A percentile compares a stretch with the other conserved stretches of the same genome.
Evolutionary conservation across 2,888 invertebrate genomes (phyloP).

Genomic region (Physocephala rufipes): DNA sequence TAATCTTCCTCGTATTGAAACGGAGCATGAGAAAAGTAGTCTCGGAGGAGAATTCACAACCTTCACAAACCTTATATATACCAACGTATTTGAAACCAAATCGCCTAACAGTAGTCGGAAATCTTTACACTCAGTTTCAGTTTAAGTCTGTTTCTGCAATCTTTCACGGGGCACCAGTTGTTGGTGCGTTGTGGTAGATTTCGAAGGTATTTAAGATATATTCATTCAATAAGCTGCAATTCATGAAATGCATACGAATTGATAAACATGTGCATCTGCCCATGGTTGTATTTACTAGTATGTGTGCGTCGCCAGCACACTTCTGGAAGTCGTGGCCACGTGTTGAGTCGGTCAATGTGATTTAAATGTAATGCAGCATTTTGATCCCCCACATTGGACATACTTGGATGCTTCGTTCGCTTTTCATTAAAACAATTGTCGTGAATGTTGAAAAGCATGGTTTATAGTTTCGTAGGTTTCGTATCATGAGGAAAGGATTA

Average conservation of each 20-base stretch:
- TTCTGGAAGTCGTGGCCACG: conserved; percentile 8
- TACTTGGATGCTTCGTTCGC: conserved; percentile 18
- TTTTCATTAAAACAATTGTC: conserved; percentile 2
- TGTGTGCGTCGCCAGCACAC: conserved; percentile 1
- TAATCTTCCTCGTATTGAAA: too few species aligned
- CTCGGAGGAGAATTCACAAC: too few species aligned
- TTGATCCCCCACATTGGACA: conserved; percentile 19
- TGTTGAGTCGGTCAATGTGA: conserved; percentile 15
- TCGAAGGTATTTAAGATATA: neutral
- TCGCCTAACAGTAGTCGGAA: too few species aligned
- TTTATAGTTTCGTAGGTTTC: conserved; percentile 16
- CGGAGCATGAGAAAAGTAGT: too few species aligned
- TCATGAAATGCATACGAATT: neutral
- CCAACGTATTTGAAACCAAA: too few species aligned
- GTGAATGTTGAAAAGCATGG: conserved; percentile 9
- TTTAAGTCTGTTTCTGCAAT: too few species aligned
- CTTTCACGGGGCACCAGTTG: conserved; percentile 23
- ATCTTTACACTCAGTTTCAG: too few species aligned
- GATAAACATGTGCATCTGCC: neutral
- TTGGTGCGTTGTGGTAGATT: conserved; percentile 17
- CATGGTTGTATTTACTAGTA: neutral
- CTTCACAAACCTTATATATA: too few species aligned
- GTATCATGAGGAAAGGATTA: conserved; percentile 5
- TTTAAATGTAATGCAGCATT: conserved; percentile 30
- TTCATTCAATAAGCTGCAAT: too few species aligned